These are phyloP conservation scores for Aphelinus certus DNA, from an alignment of 1,140 invertebrate genomes.

Conservation along the genomic window DNA sequence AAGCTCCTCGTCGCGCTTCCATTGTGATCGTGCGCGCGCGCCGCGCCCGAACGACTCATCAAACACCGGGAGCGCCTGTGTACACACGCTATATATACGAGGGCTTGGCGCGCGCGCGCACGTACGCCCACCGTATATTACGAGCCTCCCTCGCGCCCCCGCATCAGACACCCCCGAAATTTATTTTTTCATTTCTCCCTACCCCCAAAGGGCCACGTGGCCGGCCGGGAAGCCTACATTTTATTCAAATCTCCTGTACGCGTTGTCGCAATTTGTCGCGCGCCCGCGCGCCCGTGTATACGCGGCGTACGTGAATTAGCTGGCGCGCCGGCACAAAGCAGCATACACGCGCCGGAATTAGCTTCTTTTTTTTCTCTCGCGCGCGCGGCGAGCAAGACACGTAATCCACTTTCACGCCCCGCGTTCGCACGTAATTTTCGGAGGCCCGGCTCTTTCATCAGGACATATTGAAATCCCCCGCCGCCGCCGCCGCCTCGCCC, in stretches of 20 bases:
- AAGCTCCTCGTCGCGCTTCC: too few relatives aligned
- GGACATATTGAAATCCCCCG: slow-evolving; percentile 21
- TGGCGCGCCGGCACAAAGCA: background rate
- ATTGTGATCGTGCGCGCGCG: too few relatives aligned
- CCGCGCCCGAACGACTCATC: too few relatives aligned
- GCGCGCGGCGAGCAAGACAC: background rate
- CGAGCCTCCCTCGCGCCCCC: too few relatives aligned
- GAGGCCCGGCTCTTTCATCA: slow-evolving; percentile 21
- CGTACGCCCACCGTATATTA: too few relatives aligned
- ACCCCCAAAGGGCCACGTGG: too few relatives aligned
- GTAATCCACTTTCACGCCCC: slow-evolving; percentile 30
- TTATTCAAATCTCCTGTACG: slow-evolving; percentile 33
- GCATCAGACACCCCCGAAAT: too few relatives aligned
- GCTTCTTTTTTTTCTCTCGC: slow-evolving; percentile 10
- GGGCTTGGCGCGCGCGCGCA: too few relatives aligned
- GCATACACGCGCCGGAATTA: background rate
- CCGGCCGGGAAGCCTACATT: background rate
- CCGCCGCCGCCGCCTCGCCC: too few relatives aligned
- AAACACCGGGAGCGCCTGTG: too few relatives aligned
- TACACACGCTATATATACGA: too few relatives aligned
- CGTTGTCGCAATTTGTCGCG: slow-evolving; percentile 36
- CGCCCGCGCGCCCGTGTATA: slow-evolving; percentile 2
- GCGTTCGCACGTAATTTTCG: slow-evolving; percentile 24
- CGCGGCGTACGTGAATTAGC: slow-evolving; percentile 13
- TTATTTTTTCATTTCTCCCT: too few relatives aligned